Percentiles rank a stretch among this genome's conserved stretches.
Conservation (phyloP, 2,888 invertebrate genomes). For the Epinotia brunnichana region DNA sequence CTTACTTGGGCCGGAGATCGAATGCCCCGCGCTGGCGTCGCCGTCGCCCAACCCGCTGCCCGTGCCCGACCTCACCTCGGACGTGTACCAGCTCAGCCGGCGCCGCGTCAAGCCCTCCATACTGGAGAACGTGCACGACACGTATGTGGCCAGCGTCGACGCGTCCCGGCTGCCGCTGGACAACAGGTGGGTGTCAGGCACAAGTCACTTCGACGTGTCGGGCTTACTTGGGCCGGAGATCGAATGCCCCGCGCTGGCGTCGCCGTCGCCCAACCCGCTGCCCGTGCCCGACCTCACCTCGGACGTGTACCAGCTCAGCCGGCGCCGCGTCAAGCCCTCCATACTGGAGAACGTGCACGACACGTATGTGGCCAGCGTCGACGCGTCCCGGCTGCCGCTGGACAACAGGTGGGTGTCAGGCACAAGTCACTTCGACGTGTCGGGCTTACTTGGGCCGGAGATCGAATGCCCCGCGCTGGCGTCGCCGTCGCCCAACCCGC, state of each 20-base stretch:
- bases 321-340: conserved; percentile 82
- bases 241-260: too few relatives aligned
- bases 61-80: conserved; percentile 89
- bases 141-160: conserved; percentile 79
- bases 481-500: conserved; percentile 71
- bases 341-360: conserved; percentile 85
- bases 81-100: conserved; percentile 81
- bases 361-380: conserved; percentile 79
- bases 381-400: conserved; percentile 69
- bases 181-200: conserved; percentile 63
- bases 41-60: conserved; percentile 84
- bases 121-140: conserved; percentile 84
- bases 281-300: conserved; percentile 91
- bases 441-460: too few relatives aligned
- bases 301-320: conserved; percentile 82
- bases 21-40: too few relatives aligned
- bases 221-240: too few relatives aligned
- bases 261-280: conserved; percentile 77
- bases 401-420: conserved; percentile 69
- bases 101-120: conserved; percentile 83
- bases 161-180: conserved; percentile 72
- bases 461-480: too few relatives aligned
- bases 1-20: too few relatives aligned
- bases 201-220: not conserved
- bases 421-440: not conserved